phyloP scores from a whole-genome alignment of 2,888 invertebrate species.

The Netelia fuscicornis region DNA sequence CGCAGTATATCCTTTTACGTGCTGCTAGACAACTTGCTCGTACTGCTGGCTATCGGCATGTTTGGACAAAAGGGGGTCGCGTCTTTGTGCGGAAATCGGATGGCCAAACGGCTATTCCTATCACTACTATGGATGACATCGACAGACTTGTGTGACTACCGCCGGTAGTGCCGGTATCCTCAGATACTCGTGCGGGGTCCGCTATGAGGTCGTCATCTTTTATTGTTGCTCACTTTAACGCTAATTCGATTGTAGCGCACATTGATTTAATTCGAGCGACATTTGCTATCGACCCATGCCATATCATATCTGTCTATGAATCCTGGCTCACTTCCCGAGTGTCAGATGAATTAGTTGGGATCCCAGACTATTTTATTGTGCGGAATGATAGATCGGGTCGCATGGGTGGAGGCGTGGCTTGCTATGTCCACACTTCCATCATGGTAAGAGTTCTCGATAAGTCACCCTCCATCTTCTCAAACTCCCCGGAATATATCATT shows the following conservation, averaged over 20 bases:
- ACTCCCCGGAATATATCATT: background rate
- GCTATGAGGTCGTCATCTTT: too few species aligned
- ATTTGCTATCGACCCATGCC: background rate
- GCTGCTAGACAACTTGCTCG: too few species aligned
- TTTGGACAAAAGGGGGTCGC: too few species aligned
- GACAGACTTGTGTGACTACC: too few species aligned
- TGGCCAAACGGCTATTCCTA: too few species aligned
- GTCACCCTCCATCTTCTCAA: background rate
- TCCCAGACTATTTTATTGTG: conserved; percentile 18
- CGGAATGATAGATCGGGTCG: conserved; percentile 23
- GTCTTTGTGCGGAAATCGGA: too few species aligned
- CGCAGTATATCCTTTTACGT: too few species aligned
- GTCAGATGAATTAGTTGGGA: background rate
- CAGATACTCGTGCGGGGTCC: too few species aligned
- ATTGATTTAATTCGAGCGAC: background rate
- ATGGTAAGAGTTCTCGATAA: background rate
- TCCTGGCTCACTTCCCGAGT: conserved; percentile 32
- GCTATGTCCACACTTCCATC: conserved; percentile 41
- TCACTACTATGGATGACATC: too few species aligned
- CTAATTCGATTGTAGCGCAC: conserved; percentile 5
- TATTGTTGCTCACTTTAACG: background rate
- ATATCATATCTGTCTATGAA: conserved; percentile 32
- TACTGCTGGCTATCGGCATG: too few species aligned
- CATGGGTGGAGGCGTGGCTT: conserved; percentile 29
- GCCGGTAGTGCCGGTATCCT: too few species aligned